Evolutionary conservation across 2,888 invertebrate genomes (phyloP), one percentile per base, ranked within the genome.

Genomic region (Lottia scabra): DNA sequence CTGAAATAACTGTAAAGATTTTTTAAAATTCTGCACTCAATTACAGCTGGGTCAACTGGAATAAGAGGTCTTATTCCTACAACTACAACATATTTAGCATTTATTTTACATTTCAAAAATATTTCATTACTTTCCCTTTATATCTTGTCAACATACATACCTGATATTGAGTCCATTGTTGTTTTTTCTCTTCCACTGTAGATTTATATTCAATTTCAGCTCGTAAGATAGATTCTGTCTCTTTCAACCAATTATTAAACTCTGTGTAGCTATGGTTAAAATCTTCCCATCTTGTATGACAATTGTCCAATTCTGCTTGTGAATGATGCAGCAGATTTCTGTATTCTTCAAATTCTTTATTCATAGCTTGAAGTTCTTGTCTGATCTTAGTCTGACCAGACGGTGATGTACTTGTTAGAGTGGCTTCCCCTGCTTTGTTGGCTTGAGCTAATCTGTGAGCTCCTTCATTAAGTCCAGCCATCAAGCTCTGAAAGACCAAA

Each of bases 151-250:
- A 38, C 5, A 23, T 30, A 45, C 71, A 23, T 68, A 95, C 96
- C 94, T 96, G 96, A 90, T 96, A 97, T 90, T 94, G 95, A 86
- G 94, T 94, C 48, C 96, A 92, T 88, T 97, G 97, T 78, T 96
- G 95, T 81, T 95, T 93, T 89, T 98, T 98, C 85, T 97, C 97
- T 81, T 96, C 95, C 43, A 96, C 91, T 0, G 95, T 95, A 64
- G 95, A 93, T 86, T 94, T 95, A 8, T 94, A 92, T 44, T 93
- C 92, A 85, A 95, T 96, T 78, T 95, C 96, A 13, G 81, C 77
- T 88, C 96, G 96, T 70, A 98, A 91, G 19, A 93, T 92, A 82
- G 93, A 93, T 90, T 98, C 98, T 0, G 96, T 94, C 76, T 96
- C 96, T 66, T 93, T 93, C 72, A 98, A 90, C 96, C 97, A 97